Conservation (phyloP, 1,140 invertebrate species). For the Belonocnema kinseyi region DNA sequence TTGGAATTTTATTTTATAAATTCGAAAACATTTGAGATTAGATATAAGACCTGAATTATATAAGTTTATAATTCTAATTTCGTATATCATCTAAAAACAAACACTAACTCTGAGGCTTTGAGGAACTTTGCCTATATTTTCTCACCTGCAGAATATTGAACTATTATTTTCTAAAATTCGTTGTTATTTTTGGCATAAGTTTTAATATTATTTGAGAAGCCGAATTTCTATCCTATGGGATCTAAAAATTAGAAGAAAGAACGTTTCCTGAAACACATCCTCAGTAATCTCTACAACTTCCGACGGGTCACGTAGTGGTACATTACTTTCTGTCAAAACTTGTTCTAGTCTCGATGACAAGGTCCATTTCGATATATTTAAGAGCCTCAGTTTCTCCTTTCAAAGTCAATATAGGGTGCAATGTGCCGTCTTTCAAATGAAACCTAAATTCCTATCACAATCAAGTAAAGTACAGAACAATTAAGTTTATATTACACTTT, state of each 20-base stretch:
- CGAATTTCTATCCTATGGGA: background rate
- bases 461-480: background rate
- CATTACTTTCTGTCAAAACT: slow-evolving; percentile 18
- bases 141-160: too few relatives aligned
- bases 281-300: slow-evolving; percentile 40
- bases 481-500: background rate
- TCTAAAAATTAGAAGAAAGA: background rate
- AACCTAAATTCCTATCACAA: background rate
- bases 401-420: slow-evolving; percentile 34
- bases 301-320: slow-evolving; percentile 48
- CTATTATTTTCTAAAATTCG: background rate
- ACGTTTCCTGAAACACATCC: background rate
- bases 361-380: slow-evolving; percentile 40
- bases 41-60: too few relatives aligned
- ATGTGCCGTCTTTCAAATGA: slow-evolving; percentile 13
- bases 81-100: too few relatives aligned
- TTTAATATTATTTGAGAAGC: background rate
- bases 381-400: slow-evolving; percentile 41
- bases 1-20: too few relatives aligned
- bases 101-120: too few relatives aligned
- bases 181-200: background rate
- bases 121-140: too few relatives aligned
- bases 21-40: too few relatives aligned
- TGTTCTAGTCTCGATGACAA: slow-evolving; percentile 19
- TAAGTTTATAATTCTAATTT: too few relatives aligned